Conservation (phyloP, 2,888 invertebrate genomes). For the Odontomyia ornata region DNA sequence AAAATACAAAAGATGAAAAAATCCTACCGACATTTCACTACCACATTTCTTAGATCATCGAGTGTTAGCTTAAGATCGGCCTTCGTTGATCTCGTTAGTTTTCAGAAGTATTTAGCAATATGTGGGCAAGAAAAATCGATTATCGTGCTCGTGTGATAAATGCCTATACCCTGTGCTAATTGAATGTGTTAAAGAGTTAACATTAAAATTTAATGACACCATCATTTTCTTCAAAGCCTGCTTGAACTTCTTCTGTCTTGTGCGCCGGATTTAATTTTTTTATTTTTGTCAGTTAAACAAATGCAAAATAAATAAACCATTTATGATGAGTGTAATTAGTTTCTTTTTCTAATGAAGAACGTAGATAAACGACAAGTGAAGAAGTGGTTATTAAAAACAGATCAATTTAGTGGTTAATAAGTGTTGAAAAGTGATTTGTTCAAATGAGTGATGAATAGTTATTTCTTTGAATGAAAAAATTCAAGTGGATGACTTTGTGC, state of each 20-base stretch:
- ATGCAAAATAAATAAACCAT: background rate
- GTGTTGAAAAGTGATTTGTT: too few relatives aligned
- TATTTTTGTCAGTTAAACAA: background rate
- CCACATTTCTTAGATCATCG: background rate
- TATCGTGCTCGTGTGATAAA: constrained; percentile 36
- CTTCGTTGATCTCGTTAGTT: constrained; percentile 8
- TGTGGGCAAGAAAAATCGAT: constrained; percentile 37
- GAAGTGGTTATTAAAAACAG: too few relatives aligned
- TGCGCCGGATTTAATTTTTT: background rate
- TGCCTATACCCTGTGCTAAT: constrained; percentile 36
- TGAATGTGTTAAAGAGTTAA: constrained; percentile 34
- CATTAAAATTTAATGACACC: constrained; percentile 6
- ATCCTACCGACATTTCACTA: background rate
- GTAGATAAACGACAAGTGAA: too few relatives aligned
- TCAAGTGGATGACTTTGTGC: too few relatives aligned
- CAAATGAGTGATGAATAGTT: too few relatives aligned
- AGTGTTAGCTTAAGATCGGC: background rate
- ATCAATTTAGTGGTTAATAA: too few relatives aligned
- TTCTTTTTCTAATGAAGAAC: too few relatives aligned
- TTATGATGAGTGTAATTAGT: too few relatives aligned
- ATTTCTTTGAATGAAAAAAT: too few relatives aligned
- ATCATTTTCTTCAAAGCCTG: background rate
- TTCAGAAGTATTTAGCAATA: constrained; percentile 30
- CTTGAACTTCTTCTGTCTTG: background rate
- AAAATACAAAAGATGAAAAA: background rate